Conservation (phyloP, 2,888 invertebrate species). For the Eurytoma californica region DNA sequence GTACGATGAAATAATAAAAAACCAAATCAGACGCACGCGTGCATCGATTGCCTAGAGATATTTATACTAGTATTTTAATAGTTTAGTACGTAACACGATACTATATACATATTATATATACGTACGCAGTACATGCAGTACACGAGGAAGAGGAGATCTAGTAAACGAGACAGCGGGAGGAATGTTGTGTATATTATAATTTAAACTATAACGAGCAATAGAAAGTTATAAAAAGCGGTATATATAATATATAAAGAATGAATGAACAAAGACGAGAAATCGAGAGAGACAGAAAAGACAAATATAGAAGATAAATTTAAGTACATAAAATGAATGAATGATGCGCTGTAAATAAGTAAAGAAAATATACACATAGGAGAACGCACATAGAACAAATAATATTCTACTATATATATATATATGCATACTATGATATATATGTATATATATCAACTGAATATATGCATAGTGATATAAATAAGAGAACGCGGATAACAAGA, state of each 20-base stretch:
- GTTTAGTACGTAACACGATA: conserved; percentile 67
- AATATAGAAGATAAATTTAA: conserved; percentile 64
- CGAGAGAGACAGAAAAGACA: conserved; percentile 57
- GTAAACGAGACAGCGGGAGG: conserved; percentile 28
- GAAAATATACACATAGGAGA: too few relatives aligned
- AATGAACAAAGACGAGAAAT: conserved; percentile 56
- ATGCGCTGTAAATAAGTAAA: too few relatives aligned
- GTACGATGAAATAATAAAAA: conserved; percentile 55
- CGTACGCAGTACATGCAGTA: not conserved
- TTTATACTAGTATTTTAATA: conserved; percentile 75
- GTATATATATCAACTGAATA: conserved; percentile 53
- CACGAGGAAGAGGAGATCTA: conserved; percentile 15
- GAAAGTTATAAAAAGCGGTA: conserved; percentile 45
- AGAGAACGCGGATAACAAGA: conserved; percentile 39
- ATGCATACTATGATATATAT: conserved; percentile 49
- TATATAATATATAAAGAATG: conserved; percentile 26
- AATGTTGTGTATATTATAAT: conserved; percentile 57
- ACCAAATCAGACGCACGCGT: conserved; percentile 58
- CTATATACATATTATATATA: conserved; percentile 6
- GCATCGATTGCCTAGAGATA: conserved; percentile 71
- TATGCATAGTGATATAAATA: conserved; percentile 51
- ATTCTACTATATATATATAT: conserved; percentile 66
- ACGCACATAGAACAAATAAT: conserved; percentile 54
- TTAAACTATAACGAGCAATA: conserved; percentile 55
- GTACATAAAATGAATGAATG: too few relatives aligned